A percentile compares a stretch with the other conserved stretches of the same genome.
Conservation (phyloP, 2,113 vertebrate species). For the Amazona vittata region DNA sequence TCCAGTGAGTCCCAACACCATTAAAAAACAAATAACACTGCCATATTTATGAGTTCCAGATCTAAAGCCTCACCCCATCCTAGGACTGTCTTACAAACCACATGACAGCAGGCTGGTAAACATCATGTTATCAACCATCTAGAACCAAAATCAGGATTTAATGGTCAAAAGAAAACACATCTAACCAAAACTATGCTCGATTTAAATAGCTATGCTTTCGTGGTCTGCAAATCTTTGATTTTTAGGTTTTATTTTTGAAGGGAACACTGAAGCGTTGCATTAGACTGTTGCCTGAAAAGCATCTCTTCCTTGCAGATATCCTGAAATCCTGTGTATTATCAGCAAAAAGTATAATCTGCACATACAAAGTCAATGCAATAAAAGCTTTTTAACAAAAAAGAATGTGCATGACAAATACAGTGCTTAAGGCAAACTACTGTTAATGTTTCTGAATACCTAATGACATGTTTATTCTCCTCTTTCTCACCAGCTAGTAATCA, state of each 20-base stretch:
- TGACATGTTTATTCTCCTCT: not conserved
- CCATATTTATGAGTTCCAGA: not conserved
- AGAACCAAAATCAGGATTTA: not conserved
- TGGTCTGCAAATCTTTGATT: not conserved
- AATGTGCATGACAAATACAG: not conserved
- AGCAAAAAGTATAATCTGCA: not conserved
- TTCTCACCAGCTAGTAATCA: not conserved
- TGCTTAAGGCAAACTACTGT: not conserved
- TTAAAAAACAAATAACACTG: not conserved
- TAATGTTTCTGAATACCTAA: not conserved
- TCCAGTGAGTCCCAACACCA: not conserved
- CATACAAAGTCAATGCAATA: not conserved
- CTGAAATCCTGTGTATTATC: not conserved
- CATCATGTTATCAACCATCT: not conserved
- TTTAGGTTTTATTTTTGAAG: not conserved
- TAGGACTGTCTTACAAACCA: not conserved
- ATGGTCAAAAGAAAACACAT: not conserved
- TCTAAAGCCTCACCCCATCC: not conserved
- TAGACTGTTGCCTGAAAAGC: not conserved
- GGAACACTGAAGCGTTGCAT: not conserved
- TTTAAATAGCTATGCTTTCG: not conserved
- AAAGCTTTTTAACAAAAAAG: not conserved
- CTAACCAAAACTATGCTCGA: not conserved
- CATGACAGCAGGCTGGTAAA: not conserved
- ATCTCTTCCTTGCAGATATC: not conserved